Evolutionary conservation across 1,140 invertebrate genomes (phyloP).

Genomic region (Neodiprion fabricii): DNA sequence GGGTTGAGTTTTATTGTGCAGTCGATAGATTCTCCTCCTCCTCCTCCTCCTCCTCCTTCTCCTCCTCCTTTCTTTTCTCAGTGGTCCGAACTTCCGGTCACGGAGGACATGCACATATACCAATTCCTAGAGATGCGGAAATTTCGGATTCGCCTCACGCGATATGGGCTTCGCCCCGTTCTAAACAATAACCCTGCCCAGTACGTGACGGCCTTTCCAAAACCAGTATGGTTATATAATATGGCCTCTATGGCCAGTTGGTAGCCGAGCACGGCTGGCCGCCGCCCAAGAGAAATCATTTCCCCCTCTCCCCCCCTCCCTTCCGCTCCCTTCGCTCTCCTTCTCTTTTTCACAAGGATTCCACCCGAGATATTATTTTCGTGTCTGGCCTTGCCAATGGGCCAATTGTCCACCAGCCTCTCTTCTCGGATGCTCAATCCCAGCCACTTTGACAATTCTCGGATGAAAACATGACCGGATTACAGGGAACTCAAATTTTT

Average conservation of each 20-base stretch:
- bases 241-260: neutral
- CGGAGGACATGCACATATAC: neutral
- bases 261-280: neutral
- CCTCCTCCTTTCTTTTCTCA: too few relatives aligned
- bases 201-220: conserved; percentile 1
- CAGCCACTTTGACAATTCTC: neutral
- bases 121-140: neutral
- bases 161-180: neutral
- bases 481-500: too few relatives aligned
- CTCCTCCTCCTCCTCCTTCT: too few relatives aligned
- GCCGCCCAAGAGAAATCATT: conserved; percentile 40
- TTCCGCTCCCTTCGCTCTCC: neutral
- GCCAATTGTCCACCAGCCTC: neutral
- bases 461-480: too few relatives aligned
- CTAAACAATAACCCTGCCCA: conserved; percentile 4
- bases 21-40: too few relatives aligned
- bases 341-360: neutral
- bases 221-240: neutral
- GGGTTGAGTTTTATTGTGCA: too few relatives aligned
- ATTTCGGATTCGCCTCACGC: conserved; percentile 4
- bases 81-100: neutral
- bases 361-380: conserved; percentile 14
- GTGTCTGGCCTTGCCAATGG: conserved; percentile 22
- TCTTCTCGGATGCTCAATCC: conserved; percentile 10
- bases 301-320: neutral